These are phyloP conservation scores for Gymnoscelis rufifasciata DNA, from an alignment of 2,888 invertebrate genomes.

Conservation along the genomic window DNA sequence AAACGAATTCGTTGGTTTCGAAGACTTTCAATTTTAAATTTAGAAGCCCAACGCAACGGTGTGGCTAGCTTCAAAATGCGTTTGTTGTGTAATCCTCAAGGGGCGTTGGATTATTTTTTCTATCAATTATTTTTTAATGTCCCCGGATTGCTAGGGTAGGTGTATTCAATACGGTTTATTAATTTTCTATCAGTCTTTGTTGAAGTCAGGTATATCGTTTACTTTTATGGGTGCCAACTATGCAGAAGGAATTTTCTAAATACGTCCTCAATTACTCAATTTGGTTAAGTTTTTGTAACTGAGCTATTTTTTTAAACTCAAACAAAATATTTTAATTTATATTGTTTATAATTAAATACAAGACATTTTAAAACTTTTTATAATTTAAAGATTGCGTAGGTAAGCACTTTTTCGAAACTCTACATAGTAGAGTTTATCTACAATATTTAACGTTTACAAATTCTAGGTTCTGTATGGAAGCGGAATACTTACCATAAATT, in stretches of 20 bases:
- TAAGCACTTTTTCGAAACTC: too few relatives aligned
- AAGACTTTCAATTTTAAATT: slow-evolving; percentile 50
- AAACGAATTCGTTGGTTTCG: slow-evolving; percentile 35
- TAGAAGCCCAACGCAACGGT: slow-evolving; percentile 64
- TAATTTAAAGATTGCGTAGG: too few relatives aligned
- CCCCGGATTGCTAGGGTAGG: slow-evolving; percentile 54
- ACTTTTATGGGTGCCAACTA: slow-evolving; percentile 5
- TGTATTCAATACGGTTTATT: slow-evolving; percentile 56
- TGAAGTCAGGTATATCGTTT: slow-evolving; percentile 31
- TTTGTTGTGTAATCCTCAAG: slow-evolving; percentile 77
- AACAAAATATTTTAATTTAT: too few relatives aligned
- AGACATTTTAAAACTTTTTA: neutral
- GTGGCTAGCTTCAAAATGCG: slow-evolving; percentile 73
- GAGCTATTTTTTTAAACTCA: too few relatives aligned
- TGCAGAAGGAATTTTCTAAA: slow-evolving; percentile 5
- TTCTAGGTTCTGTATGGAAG: too few relatives aligned
- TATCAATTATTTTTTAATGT: slow-evolving; percentile 64
- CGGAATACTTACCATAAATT: too few relatives aligned
- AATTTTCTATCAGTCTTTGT: slow-evolving; percentile 61
- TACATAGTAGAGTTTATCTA: too few relatives aligned
- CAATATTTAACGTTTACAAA: too few relatives aligned
- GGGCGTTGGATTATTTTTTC: slow-evolving; percentile 68
- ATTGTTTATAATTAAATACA: too few relatives aligned
- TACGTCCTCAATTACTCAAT: too few relatives aligned
- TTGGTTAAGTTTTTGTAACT: too few relatives aligned